Percentiles rank a stretch among this genome's conserved stretches.
Conservation (phyloP, 2,113 vertebrate species). For the Caranx melampygus region DNA sequence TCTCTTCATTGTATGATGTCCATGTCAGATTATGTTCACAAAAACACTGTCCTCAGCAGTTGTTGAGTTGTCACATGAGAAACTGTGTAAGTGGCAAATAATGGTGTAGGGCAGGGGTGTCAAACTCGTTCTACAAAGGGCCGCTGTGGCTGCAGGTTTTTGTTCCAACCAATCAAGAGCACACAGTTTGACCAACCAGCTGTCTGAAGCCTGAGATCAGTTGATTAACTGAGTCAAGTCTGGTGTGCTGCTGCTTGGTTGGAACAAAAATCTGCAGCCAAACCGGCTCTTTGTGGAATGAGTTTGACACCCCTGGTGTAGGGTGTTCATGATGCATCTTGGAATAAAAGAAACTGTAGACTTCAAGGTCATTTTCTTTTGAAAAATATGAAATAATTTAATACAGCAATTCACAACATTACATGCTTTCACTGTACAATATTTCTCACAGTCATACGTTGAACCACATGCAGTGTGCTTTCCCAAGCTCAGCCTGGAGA, state of each 20-base stretch:
- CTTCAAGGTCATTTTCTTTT: slow-evolving; percentile 45
- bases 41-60: too few relatives aligned
- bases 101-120: background rate
- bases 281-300: too few relatives aligned
- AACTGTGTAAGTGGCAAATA: background rate
- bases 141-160: too few relatives aligned
- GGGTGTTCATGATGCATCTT: background rate
- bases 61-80: background rate
- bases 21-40: background rate
- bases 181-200: too few relatives aligned
- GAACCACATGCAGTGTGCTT: slow-evolving; percentile 67
- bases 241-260: too few relatives aligned
- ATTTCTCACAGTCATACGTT: slow-evolving; percentile 58
- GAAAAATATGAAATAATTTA: slow-evolving; percentile 79
- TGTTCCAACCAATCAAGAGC: too few relatives aligned
- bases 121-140: too few relatives aligned
- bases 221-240: too few relatives aligned
- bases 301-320: too few relatives aligned
- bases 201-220: too few relatives aligned
- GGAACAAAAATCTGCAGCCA: too few relatives aligned
- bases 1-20: background rate
- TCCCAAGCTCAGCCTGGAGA: slow-evolving; percentile 40
- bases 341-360: background rate
- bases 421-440: slow-evolving; percentile 74
- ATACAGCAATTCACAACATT: slow-evolving; percentile 71